These are phyloP conservation scores for Syrista parreyssii DNA, from an alignment of 2,888 invertebrate genomes.

Conservation along the genomic window DNA sequence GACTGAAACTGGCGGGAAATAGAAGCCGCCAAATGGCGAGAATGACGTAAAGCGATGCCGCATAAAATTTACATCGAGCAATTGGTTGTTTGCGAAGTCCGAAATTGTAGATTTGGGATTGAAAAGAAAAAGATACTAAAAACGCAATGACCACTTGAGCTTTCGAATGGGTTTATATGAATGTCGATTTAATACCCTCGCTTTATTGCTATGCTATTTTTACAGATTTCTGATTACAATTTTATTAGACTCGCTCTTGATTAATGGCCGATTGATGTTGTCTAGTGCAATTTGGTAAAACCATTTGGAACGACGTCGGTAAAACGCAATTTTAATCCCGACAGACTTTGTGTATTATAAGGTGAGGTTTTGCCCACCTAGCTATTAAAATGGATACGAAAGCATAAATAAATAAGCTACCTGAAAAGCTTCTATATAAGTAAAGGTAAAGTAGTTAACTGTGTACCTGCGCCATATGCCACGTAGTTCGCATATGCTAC, in stretches of 20 bases:
- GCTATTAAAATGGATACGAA: background rate
- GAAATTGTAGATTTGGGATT: background rate
- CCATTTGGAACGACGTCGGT: background rate
- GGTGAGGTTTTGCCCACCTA: background rate
- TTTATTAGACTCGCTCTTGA: background rate
- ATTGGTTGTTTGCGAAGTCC: slow-evolving; percentile 24
- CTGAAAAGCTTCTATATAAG: background rate
- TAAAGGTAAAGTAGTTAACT: background rate
- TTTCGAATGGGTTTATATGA: background rate
- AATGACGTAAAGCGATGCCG: slow-evolving; percentile 47
- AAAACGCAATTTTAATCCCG: background rate
- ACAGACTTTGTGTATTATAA: background rate
- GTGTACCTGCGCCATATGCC: background rate
- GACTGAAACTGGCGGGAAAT: slow-evolving; percentile 47
- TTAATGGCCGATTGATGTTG: background rate
- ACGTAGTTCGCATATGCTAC: background rate
- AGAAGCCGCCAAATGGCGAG: slow-evolving; percentile 53
- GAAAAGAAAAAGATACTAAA: background rate
- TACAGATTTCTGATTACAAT: background rate
- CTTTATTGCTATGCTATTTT: background rate
- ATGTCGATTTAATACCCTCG: background rate
- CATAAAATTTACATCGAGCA: slow-evolving; percentile 27
- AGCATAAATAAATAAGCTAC: background rate
- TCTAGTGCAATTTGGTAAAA: background rate
- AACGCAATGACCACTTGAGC: background rate